Base-by-base conservation (phyloP, 2,888 invertebrate species). In the Phyllotreta striolata region DNA sequence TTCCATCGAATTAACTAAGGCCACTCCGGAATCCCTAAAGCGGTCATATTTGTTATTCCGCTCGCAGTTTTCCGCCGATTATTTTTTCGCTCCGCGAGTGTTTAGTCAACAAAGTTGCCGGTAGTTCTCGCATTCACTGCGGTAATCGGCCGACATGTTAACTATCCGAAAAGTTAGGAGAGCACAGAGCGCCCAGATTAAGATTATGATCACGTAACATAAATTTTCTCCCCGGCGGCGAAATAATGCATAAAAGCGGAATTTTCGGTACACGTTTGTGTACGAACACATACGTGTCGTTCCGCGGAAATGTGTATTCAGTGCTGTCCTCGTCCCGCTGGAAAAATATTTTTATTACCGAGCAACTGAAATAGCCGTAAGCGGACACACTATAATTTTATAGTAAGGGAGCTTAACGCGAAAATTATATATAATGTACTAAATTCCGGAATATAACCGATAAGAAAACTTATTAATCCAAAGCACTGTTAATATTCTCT, bases 181-280 rank as follows among this genome's bases (percentile, higher is more conserved):
- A 52, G 35, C 38, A 38, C 35, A 6, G 34, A 43, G 52, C 24
- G 24, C 24, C n/a, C 12, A 60, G 44, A 60, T 60, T 60, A 60
- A 60, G 60, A 60, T 60, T 60, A 60, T 60, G 60, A 60, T 60
- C 52, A 60, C 60, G 60, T 60, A 60, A 44, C 52, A 54, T 60
- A 59, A 59, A 59, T 60, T 60, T 38, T 44, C 52, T 24, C 43
- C 60, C 9, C 14, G 52, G 60, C 52, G 35, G 52, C 52, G 46
- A 52, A 52, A 54, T 52, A 60, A 60, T 54, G 60, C 14, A 52
- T 52, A 52, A 52, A 52, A 60, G 52, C 37, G 52, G 43, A 60
- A 14, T 60, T 52, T 60, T 54, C 44, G 44, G 37, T 38, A 35
- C 35, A 43, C 43, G 59, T 59, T 38, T 60, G 24, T 52, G 12